Conservation (phyloP, 2,888 invertebrate genomes). For the Plagodis dolabraria region DNA sequence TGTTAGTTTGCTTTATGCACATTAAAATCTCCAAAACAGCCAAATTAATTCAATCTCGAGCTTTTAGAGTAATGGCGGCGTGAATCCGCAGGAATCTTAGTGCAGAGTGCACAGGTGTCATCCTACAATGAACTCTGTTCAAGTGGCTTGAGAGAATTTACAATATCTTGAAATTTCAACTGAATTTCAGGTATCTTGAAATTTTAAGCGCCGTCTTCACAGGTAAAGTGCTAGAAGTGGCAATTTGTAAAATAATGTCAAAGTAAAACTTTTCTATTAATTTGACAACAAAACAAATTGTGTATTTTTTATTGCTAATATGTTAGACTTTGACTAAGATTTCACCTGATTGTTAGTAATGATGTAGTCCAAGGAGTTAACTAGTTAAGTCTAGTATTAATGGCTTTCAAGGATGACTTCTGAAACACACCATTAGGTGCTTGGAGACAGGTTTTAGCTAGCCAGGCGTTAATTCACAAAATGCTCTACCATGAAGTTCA, state of each 20-base stretch:
- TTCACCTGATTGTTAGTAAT: no score
- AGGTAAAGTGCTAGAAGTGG: slow-evolving; percentile 3
- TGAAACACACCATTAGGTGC: no score
- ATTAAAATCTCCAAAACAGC: slow-evolving; percentile 10
- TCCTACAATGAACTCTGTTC: slow-evolving; percentile 45
- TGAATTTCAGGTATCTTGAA: slow-evolving; percentile 23
- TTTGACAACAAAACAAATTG: no score
- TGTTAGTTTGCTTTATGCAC: neutral
- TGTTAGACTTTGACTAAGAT: no score
- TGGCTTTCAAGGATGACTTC: no score
- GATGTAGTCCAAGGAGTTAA: no score
- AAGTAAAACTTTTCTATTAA: no score
- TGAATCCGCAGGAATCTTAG: slow-evolving; percentile 24
- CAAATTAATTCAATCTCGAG: slow-evolving; percentile 24
- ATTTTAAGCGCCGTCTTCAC: slow-evolving; percentile 5
- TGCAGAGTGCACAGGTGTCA: slow-evolving; percentile 47
- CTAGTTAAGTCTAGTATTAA: no score
- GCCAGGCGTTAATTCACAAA: no score
- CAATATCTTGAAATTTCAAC: slow-evolving; percentile 46
- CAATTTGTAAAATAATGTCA: neutral
- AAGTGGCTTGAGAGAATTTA: slow-evolving; percentile 49
- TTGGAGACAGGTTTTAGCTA: no score
- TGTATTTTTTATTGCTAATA: no score
- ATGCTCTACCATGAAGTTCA: no score
- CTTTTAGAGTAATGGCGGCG: slow-evolving; percentile 15